phyloP scores from a whole-genome alignment of 2,113 vertebrate genomes.

The Apodemus sylvaticus region DNA sequence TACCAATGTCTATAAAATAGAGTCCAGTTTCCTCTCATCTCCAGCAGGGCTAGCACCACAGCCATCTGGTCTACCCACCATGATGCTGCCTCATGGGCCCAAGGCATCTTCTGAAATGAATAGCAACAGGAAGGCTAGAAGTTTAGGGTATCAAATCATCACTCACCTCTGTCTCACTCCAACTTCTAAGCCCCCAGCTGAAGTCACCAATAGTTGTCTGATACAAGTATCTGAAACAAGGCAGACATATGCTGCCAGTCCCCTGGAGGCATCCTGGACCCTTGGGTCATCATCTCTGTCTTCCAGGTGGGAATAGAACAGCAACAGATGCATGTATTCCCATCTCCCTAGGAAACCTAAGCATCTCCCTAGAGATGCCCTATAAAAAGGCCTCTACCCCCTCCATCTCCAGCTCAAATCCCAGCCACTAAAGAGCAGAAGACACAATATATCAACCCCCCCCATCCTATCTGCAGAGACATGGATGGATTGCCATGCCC shows the following conservation, averaged over 20 bases:
- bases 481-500: neutral
- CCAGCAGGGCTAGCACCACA: neutral
- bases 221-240: too few species aligned
- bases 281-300: neutral
- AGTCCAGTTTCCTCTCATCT: neutral
- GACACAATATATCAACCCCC: neutral
- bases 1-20: neutral
- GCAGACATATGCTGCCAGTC: neutral
- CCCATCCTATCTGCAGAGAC: neutral
- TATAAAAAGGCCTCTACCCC: neutral
- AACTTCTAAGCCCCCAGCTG: neutral
- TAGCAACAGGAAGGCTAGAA: neutral
- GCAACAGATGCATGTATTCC: neutral
- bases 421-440: neutral
- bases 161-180: neutral
- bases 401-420: neutral
- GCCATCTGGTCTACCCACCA: neutral
- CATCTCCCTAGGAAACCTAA: neutral
- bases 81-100: neutral
- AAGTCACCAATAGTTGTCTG: neutral
- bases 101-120: neutral
- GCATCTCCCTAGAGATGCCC: too few species aligned
- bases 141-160: too few species aligned
- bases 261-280: neutral
- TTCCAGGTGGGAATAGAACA: neutral